Percentiles rank a stretch among this genome's conserved stretches.
phyloP scores from a whole-genome alignment of 2,797 vertebrate species.

The Diceros bicornis region DNA sequence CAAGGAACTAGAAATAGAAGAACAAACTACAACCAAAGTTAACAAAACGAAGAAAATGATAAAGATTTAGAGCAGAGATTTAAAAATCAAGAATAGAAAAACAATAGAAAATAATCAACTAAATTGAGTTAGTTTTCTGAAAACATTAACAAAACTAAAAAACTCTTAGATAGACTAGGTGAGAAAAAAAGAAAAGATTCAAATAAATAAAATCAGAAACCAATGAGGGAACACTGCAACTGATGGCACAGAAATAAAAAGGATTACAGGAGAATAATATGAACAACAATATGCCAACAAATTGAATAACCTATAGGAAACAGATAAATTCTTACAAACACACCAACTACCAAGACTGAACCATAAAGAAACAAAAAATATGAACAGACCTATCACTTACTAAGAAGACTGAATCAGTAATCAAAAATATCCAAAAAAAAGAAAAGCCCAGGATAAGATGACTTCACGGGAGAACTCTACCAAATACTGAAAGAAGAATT shows the following conservation, averaged over 20 bases:
- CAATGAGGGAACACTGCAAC: too few relatives aligned
- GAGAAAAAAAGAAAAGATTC: neutral
- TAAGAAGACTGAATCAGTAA: neutral
- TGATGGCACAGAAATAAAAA: too few relatives aligned
- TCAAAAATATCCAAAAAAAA: neutral
- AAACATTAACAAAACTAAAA: neutral
- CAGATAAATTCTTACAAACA: neutral
- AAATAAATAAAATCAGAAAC: too few relatives aligned
- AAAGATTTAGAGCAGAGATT: neutral
- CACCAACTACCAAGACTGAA: neutral
- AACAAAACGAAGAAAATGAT: neutral
- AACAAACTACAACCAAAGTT: neutral
- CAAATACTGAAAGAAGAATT: too few relatives aligned
- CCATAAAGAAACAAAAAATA: neutral
- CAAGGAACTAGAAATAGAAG: neutral
- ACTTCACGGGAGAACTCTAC: neutral
- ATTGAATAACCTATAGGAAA: neutral
- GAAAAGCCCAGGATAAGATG: neutral
- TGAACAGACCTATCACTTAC: neutral
- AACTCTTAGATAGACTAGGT: too few relatives aligned
- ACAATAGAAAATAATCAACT: neutral
- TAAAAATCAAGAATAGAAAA: neutral
- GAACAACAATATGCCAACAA: too few relatives aligned
- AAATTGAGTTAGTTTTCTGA: neutral
- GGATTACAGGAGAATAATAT: too few relatives aligned